Evolutionary conservation across 2,888 invertebrate species (phyloP), one percentile per base, ranked within the genome.

Genomic region (Pachycephus smyrnensis): DNA sequence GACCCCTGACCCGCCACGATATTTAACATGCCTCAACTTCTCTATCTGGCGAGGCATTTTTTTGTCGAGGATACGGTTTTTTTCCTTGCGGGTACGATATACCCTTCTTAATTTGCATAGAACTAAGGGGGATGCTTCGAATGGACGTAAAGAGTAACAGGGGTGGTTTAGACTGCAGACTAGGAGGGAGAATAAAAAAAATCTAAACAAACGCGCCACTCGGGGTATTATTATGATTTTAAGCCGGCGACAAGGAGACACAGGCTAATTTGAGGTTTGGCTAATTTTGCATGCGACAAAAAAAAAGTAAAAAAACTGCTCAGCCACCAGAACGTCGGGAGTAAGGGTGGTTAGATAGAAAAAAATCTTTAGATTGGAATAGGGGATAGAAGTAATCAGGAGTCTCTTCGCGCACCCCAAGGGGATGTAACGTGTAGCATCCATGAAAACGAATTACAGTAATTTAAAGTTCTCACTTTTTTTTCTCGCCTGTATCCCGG

Each of bases 211-310:
- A 82, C 81, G 81, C 76, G 79, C 79, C 77, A 69, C 69, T 80
- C 73, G 79, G 69, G 77, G 30, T 75, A 75, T 83, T 80, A 77
- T 40, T 40, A 40, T 40, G 77, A 79, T 85, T 81, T 80, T 80
- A 71, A 69, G 75, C 33, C 76, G 73, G 75, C 77, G 77, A 73
- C 40, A 75, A 77, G 79, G 73, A 69, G 76, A 76, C 69, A 79
- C 80, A 77, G 84, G 83, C 85, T 89, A 87, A 89, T 90, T 90
- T 87, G 88, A 86, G 88, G 89, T 88, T 86, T 79, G 85, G 83
- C 86, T 88, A 88, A 90, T 90, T 89, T 86, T 81, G 81, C 85
- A 87, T 85, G 84, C 85, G 82, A 83, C 83, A 84, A 87, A 85
- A 85, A 86, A 85, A 75, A 31, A n/a, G 69, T 15, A 77, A 79